A percentile compares a stretch with the other conserved stretches of the same genome.
Conservation (phyloP, 2,797 vertebrate genomes). For the Brachymystax lenok region DNA sequence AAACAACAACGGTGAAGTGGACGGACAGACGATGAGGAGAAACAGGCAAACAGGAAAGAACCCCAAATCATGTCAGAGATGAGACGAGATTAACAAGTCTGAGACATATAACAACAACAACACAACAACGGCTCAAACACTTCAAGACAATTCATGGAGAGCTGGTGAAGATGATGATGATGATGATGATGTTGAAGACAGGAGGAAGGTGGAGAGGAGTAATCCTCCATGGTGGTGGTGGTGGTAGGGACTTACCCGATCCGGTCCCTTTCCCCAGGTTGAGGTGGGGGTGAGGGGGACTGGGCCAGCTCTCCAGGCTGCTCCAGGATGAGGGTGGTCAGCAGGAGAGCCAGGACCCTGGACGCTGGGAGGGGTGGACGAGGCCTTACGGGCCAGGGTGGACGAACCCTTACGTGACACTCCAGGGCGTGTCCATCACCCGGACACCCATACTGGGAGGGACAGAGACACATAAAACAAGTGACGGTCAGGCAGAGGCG, state of each 20-base stretch:
- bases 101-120: background rate
- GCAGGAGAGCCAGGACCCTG: slow-evolving; percentile 85
- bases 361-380: slow-evolving; percentile 84
- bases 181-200: slow-evolving; percentile 26
- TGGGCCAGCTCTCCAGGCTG: slow-evolving; percentile 79
- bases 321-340: slow-evolving; percentile 84
- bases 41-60: slow-evolving; percentile 13
- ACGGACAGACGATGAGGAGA: slow-evolving; percentile 14
- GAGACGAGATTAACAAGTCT: background rate
- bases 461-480: slow-evolving; percentile 1
- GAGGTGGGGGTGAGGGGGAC: slow-evolving; percentile 80
- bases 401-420: slow-evolving; percentile 94
- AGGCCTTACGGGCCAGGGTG: slow-evolving; percentile 80
- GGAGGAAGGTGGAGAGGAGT: background rate
- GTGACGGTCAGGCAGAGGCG: background rate
- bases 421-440: slow-evolving; percentile 99
- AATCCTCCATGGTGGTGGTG: slow-evolving; percentile 20
- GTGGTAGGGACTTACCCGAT: slow-evolving; percentile 81
- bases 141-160: background rate
- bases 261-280: slow-evolving; percentile 84
- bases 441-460: slow-evolving; percentile 92
- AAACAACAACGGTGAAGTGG: slow-evolving; percentile 21
- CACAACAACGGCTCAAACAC: background rate
- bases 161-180: slow-evolving; percentile 37
- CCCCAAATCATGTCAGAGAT: background rate